Base-by-base conservation (phyloP, 1,140 invertebrate genomes). In the Philotrypesis tridentata region DNA sequence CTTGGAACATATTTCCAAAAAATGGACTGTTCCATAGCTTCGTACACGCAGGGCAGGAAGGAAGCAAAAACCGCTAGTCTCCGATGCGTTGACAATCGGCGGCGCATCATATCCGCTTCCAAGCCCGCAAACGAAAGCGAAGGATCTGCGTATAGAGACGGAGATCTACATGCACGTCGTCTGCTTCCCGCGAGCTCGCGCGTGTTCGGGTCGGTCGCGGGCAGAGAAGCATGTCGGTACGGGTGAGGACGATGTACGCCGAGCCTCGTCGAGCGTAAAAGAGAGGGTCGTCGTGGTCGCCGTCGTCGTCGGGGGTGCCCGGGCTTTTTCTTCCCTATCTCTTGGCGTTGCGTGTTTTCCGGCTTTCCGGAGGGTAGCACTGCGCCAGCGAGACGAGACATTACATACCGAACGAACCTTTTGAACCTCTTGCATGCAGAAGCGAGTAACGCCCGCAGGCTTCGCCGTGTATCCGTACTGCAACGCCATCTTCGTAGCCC, bases 361-460 rank as follows among this genome's bases (percentile, higher is more conserved):
- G 77, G 76, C 43, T 79, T 63, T 73, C 79, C 70, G 71, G 60
- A 80, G 79, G 79, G 70, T 67, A 65, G 9, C 21, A 29, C 65
- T 31, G 55, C 33, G 17, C 60, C 61, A 25, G 74, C 37, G 75
- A 77, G 63, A 77, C 48, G 61, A 67, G 63, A 77, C 61, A 68
- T 55, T n/a, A 61, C 65, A n/a, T 14, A 55, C n/a, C 61, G 43
- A 27, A 2, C 40, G 78, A 72, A 25, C 23, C 78, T 63, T 72
- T 80, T 80, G 55, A 72, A 80, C 25, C 37, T n/a, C 33, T 17
- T 11, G 55, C 43, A 8, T n/a, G 14, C 31, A 55, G 14, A n/a
- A 55, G 48, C 48, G 21, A 17, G 0, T 7, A 0, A 25, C 6
- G 65, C 55, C 25, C 25, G 63, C 14, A 9, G 63, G 29, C 9